A percentile compares a stretch with the other conserved stretches of the same genome.
Evolutionary conservation across 2,888 invertebrate species (phyloP).

Genomic region (Sarcophaga subvicina): DNA sequence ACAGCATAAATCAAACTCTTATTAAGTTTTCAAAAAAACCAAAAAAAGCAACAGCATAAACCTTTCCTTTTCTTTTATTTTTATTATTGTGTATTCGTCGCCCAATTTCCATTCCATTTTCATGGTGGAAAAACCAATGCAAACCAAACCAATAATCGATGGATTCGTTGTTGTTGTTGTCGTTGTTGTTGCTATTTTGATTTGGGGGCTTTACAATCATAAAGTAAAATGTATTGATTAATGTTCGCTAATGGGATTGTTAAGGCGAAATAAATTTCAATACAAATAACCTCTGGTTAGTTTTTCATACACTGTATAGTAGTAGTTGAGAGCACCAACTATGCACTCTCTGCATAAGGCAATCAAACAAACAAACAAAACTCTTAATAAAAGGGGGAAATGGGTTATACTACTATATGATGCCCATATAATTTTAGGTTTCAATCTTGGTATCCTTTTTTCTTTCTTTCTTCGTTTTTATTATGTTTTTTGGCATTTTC

Average conservation of each 20-base stretch:
- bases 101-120: not conserved
- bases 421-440: constrained; percentile 30
- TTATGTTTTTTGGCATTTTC: not conserved
- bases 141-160: constrained; percentile 46
- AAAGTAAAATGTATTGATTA: constrained; percentile 64
- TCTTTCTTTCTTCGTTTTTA: not conserved
- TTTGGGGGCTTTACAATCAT: constrained; percentile 48
- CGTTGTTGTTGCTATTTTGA: not conserved
- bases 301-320: not conserved
- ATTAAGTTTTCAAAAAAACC: constrained; percentile 49
- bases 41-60: no score
- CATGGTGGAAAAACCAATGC: constrained; percentile 19
- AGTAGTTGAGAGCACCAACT: not conserved
- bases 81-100: not conserved
- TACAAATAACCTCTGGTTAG: constrained; percentile 69
- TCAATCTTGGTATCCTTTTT: constrained; percentile 19
- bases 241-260: constrained; percentile 67
- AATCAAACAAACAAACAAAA: constrained; percentile 47
- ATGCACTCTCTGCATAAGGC: constrained; percentile 11
- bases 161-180: not conserved
- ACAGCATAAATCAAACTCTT: constrained; percentile 58
- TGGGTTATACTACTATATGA: not conserved
- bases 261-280: constrained; percentile 66
- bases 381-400: constrained; percentile 46
- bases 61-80: not conserved